Evolutionary conservation across 2,888 invertebrate genomes (phyloP).

Genomic region (Cabera pusaria): DNA sequence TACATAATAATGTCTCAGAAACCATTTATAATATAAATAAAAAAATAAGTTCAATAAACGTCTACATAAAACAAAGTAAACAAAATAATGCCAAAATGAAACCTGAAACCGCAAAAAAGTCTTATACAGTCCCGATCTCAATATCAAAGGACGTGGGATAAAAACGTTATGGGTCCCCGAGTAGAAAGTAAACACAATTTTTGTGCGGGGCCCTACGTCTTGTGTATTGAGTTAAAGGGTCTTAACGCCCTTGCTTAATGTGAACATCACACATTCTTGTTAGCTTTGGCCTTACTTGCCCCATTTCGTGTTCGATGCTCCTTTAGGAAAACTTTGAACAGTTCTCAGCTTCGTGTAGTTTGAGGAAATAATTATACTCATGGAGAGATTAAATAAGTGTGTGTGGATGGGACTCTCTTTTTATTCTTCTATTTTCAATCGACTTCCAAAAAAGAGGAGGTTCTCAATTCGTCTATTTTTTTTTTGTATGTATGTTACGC

Average conservation of each 20-base stretch:
- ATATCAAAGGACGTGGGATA: slow-evolving; percentile 29
- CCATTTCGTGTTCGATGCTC: slow-evolving; percentile 3
- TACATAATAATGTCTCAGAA: no score
- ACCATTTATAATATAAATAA: slow-evolving; percentile 1
- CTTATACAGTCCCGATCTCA: slow-evolving; percentile 19
- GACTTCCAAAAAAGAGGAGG: no score
- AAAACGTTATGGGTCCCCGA: slow-evolving; percentile 18
- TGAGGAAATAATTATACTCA: no score
- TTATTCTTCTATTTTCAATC: no score
- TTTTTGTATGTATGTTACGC: no score
- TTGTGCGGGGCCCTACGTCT: slow-evolving; percentile 16
- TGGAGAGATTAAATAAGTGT: no score
- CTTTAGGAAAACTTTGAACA: no score
- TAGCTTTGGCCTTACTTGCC: slow-evolving; percentile 10
- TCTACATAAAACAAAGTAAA: slow-evolving; percentile 6
- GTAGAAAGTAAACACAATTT: slow-evolving; percentile 26
- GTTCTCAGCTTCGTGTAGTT: no score
- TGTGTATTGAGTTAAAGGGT: slow-evolving; percentile 30
- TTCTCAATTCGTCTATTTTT: no score
- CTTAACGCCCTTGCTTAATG: slow-evolving; percentile 22
- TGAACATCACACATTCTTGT: slow-evolving; percentile 27
- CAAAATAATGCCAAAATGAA: slow-evolving; percentile 15
- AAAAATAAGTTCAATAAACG: slow-evolving; percentile 8
- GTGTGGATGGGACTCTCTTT: no score
- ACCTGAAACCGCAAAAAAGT: slow-evolving; percentile 18